These are phyloP conservation scores for Montipora cactus DNA, from an alignment of 64 coral and sea anemone species.

Conservation along the genomic window DNA sequence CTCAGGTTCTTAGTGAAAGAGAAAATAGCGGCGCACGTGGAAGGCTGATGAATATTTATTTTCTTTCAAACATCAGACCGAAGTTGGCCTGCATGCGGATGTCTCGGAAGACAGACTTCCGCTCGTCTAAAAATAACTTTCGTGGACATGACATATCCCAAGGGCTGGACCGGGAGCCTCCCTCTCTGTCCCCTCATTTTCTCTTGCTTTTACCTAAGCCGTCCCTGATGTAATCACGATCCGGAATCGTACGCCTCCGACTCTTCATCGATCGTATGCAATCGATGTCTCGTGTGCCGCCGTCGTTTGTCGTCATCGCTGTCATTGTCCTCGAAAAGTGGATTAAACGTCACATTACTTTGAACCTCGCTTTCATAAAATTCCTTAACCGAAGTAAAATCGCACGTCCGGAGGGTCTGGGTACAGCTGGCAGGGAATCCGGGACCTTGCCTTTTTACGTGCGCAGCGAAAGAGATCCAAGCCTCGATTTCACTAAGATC, in stretches of 20 bases:
- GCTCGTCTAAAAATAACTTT: too few relatives aligned
- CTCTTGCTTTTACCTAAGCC: too few relatives aligned
- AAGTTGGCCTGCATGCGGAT: too few relatives aligned
- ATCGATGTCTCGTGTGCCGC: conserved; percentile 12
- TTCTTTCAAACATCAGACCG: too few relatives aligned
- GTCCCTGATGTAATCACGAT: not conserved
- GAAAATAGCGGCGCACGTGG: too few relatives aligned
- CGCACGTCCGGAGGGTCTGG: conserved; percentile 13
- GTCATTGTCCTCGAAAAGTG: conserved; percentile 41
- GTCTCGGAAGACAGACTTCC: too few relatives aligned
- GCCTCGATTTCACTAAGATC: conserved; percentile 20
- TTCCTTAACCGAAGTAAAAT: not conserved
- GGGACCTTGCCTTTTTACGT: conserved; percentile 35
- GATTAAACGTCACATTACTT: conserved; percentile 39
- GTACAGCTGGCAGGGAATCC: conserved; percentile 42
- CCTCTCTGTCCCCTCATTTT: too few relatives aligned
- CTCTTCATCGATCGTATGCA: conserved; percentile 46
- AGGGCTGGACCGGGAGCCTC: too few relatives aligned
- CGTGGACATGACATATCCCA: too few relatives aligned
- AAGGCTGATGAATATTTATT: too few relatives aligned
- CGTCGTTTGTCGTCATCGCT: not conserved
- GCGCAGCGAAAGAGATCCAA: conserved; percentile 19
- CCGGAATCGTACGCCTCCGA: not conserved
- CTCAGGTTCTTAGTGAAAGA: too few relatives aligned
- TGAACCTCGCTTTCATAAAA: conserved; percentile 47